Base-by-base conservation (phyloP, 2,888 invertebrate species). In the Protodeltote pygarga region DNA sequence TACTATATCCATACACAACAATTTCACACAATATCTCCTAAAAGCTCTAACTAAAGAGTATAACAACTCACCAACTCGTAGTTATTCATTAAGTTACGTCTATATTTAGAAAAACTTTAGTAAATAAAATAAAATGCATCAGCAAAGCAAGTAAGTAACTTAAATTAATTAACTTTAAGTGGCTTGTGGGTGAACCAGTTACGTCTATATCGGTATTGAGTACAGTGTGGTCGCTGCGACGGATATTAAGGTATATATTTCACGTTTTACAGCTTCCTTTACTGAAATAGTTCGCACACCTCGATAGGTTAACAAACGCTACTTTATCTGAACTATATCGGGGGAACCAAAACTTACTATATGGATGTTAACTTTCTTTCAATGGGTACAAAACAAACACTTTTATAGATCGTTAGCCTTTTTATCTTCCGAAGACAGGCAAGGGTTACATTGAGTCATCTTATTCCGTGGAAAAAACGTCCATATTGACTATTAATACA, bases 181-280 rank as follows among this genome's bases (percentile, higher is more conserved):
- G 37, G 29, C 21, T 27, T 39, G 45, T 35, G 34, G 38, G 45
- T 28, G 58, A 23, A 27, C 23, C 21, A 10, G 10, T 5, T 24
- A 4, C 13, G 3, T 13, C 8, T 33, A 10, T 8, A 23, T 25
- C 13, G 25, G 13, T 35, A 58, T 52, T 40, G 40, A 39, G 3
- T 21, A 4, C 9, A 21, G 40, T 39, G 28, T 42, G 31, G 35
- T 40, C 9, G 32, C n/a, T 8, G 9, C 37, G 49, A 40, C 54
- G 57, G 60, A 65, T 66, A 73, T 73, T 65, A 58, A 59, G 55
- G 50, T 21, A 51, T 53, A 71, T 70, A 61, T 68, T 70, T 73
- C 70, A 71, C 68, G 62, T 58, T 65, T 63, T 66, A 66, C 39
- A 57, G 57, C 42, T 19, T 15, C 38, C 38, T 39, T 24, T 25